Conservation (phyloP, 2,888 invertebrate genomes). For the Drosophila atripex region DNA sequence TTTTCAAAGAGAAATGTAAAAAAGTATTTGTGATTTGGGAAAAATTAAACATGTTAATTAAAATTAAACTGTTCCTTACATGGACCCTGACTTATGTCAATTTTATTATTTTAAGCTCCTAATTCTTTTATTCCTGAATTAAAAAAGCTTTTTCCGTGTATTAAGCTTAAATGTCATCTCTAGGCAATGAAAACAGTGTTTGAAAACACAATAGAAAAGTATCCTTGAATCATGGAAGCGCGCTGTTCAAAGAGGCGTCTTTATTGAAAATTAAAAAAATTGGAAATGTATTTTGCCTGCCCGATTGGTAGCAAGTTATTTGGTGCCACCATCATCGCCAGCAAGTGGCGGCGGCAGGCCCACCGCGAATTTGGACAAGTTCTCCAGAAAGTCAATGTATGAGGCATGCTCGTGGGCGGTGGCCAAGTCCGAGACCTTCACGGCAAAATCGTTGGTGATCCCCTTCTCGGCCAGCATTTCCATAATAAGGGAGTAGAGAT, state of each 20-base stretch:
- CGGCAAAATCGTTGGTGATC: constrained; percentile 48
- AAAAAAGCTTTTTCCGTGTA: not conserved
- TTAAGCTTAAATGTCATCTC: not conserved
- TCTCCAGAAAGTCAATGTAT: constrained; percentile 57
- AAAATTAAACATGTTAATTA: not conserved
- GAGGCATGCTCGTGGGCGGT: constrained; percentile 52
- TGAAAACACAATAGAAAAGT: not conserved
- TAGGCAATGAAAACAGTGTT: not conserved
- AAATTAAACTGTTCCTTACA: no score
- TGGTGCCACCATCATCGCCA: not conserved
- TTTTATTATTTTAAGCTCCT: no score
- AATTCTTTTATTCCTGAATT: not conserved
- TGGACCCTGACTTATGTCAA: no score
- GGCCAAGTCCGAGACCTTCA: constrained; percentile 53
- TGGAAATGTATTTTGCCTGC: not conserved
- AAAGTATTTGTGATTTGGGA: not conserved
- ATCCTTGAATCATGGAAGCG: not conserved
- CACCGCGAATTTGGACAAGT: constrained; percentile 44
- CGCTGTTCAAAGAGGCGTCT: not conserved
- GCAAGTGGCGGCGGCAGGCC: not conserved
- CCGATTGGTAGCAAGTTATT: not conserved
- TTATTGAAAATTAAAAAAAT: not conserved
- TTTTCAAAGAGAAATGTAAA: no score
- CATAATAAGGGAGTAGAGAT: not conserved
- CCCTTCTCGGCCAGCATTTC: constrained; percentile 52